phyloP scores from a whole-genome alignment of 2,888 invertebrate genomes.

The Thelaira solivaga region DNA sequence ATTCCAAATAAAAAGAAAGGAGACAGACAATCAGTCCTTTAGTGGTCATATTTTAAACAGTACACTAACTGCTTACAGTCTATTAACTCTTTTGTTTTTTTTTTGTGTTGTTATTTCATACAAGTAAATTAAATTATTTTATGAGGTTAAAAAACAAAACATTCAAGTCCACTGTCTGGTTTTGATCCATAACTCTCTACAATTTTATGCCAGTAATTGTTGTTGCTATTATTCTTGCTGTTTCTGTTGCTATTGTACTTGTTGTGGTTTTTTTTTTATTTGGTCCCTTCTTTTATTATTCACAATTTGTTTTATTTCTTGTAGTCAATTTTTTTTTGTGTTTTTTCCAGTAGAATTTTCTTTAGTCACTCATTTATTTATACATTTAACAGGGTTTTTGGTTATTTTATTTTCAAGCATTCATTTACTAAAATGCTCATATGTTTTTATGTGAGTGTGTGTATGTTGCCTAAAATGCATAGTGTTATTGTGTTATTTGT shows the following conservation, averaged over 20 bases:
- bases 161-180: not conserved
- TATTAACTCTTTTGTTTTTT: too few species aligned
- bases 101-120: too few species aligned
- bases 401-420: constrained; percentile 17
- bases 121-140: too few species aligned
- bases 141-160: too few species aligned
- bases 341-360: not conserved
- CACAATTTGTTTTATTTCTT: constrained; percentile 47
- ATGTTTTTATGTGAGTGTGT: not conserved
- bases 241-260: constrained; percentile 1
- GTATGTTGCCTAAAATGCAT: constrained; percentile 19
- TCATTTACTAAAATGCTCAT: not conserved
- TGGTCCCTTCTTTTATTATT: constrained; percentile 32
- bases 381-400: constrained; percentile 12
- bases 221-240: not conserved
- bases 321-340: not conserved
- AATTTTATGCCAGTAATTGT: too few species aligned
- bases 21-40: too few species aligned
- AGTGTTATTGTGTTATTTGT: constrained; percentile 65
- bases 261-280: constrained; percentile 43
- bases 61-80: too few species aligned
- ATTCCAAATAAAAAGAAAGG: too few species aligned
- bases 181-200: not conserved
- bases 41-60: too few species aligned
- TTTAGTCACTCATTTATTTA: constrained; percentile 1